Percentiles rank a stretch among this genome's conserved stretches.
These are phyloP conservation scores for Enchytraeus crypticus DNA, from an alignment of 2,888 invertebrate genomes.

Conservation along the genomic window DNA sequence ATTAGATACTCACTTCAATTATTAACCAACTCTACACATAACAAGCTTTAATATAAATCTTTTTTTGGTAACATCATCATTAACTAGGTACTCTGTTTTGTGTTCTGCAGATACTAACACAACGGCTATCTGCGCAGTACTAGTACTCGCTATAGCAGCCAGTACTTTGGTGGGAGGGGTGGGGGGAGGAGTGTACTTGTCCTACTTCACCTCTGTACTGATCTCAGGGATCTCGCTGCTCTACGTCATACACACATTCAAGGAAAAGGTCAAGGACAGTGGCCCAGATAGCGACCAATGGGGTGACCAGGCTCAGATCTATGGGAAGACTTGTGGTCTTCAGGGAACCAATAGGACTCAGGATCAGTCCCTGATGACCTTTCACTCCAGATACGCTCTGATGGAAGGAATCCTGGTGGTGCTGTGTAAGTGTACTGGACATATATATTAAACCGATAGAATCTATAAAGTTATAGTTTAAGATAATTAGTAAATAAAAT, in stretches of 20 bases:
- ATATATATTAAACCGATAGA: no score
- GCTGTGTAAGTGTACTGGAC: constrained; percentile 22
- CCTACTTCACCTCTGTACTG: constrained; percentile 19
- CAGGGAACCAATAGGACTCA: neutral
- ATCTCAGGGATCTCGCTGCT: constrained; percentile 17
- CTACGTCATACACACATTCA: constrained; percentile 1
- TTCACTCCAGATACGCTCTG: constrained; percentile 20
- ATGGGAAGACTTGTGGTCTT: neutral
- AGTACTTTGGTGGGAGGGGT: constrained; percentile 25
- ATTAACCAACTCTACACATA: no score
- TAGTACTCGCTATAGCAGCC: constrained; percentile 18
- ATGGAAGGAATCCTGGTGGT: constrained; percentile 21
- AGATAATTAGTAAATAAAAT: no score
- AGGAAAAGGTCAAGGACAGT: neutral
- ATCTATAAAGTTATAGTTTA: no score
- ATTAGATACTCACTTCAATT: no score
- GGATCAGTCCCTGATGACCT: constrained; percentile 16
- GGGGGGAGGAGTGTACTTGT: constrained; percentile 24
- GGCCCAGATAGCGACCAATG: no score
- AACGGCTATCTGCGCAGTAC: constrained; percentile 17
- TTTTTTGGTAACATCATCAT: neutral
- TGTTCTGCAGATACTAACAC: constrained; percentile 16
- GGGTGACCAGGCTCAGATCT: constrained; percentile 15
- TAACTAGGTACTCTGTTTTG: neutral
- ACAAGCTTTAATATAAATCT: neutral